Base-by-base conservation (phyloP, 2,113 vertebrate species). In the Phalacrocorax pelagicus region DNA sequence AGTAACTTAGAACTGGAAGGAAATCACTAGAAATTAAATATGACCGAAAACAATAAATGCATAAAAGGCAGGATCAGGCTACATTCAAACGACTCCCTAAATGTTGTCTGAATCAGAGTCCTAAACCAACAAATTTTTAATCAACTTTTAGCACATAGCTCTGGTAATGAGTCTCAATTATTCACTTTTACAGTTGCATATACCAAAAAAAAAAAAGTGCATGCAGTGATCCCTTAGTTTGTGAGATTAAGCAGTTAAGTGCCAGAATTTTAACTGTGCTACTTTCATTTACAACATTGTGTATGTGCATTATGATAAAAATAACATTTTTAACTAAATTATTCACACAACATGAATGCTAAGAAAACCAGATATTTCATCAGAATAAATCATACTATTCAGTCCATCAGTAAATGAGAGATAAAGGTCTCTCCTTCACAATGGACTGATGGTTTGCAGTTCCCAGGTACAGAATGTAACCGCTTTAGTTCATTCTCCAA, bases 331-430 rank as follows among this genome's bases (percentile, higher is more conserved):
- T 21, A 47, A 58, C 42, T 66, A 42, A 87, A 81, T 74, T 79
- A 72, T 22, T 46, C 6, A 20, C 14, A 70, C 5, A 73, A 66
- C 12, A 52, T 17, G 22, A 84, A 71, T n/a, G 23, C 52, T 59
- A 93, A 87, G 38, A 74, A 91, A 91, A 67, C 1, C 12, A 81
- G 12, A 1, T 62, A 81, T 49, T 88, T 72, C 2, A 49, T 62
- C 29, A 89, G 40, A 91, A 65, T 79, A 96, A 94, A 44, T 81
- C 27, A 54, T 36, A 74, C 24, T 90, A 26, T 22, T 87, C 59
- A 79, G 32, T n/a, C 32, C 30, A 74, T 26, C 65, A 87, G 42
- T 61, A 78, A 65, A 24, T 13, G 12, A 81, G 30, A 46, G 13
- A 66, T 27, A 74, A 74, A 81, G 12, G 2, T 46, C 30, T 6